Conservation (phyloP, 1,140 invertebrate genomes). For the Lordiphosa stackelbergi region DNA sequence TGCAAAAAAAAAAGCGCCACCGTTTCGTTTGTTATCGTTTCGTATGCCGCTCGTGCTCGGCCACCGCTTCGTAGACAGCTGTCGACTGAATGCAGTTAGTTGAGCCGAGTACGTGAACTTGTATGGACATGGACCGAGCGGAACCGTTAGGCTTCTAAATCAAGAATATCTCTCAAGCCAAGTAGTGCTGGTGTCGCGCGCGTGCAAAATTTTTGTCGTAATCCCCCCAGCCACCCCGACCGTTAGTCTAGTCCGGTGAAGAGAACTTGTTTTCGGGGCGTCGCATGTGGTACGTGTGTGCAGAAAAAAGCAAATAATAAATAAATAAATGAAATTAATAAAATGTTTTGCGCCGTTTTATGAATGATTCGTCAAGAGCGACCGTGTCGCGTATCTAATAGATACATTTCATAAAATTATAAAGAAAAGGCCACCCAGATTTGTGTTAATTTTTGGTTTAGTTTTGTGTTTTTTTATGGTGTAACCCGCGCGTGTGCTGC, state of each 20-base stretch:
- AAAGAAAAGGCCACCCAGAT: conserved; percentile 2
- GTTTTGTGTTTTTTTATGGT: conserved; percentile 6
- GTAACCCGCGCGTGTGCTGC: conserved; percentile 1
- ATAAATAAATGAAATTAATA: conserved; percentile 30
- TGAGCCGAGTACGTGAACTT: conserved; percentile 51
- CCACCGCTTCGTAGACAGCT: conserved; percentile 1
- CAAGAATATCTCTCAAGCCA: conserved; percentile 1
- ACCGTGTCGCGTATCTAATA: conserved; percentile 25
- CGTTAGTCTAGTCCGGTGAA: conserved; percentile 12
- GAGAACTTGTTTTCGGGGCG: conserved; percentile 38
- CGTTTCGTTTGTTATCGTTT: conserved; percentile 14
- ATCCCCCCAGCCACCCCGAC: background rate
- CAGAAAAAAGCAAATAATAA: conserved; percentile 10
- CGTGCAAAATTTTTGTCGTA: conserved; percentile 27
- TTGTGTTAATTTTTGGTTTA: conserved; percentile 10
- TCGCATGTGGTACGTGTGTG: conserved; percentile 43
- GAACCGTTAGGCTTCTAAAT: conserved; percentile 22
- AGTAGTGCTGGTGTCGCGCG: conserved; percentile 22
- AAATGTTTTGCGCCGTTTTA: conserved; percentile 38
- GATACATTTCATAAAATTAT: conserved; percentile 27
- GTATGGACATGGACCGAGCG: conserved; percentile 43
- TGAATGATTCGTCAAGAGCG: conserved; percentile 35
- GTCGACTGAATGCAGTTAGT: conserved; percentile 23
- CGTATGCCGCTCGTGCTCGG: conserved; percentile 11
- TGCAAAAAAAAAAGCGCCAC: conserved; percentile 29